Evolutionary conservation across 1,140 invertebrate genomes (phyloP), one percentile per base, ranked within the genome.

Genomic region (Tigriopus japonicus): DNA sequence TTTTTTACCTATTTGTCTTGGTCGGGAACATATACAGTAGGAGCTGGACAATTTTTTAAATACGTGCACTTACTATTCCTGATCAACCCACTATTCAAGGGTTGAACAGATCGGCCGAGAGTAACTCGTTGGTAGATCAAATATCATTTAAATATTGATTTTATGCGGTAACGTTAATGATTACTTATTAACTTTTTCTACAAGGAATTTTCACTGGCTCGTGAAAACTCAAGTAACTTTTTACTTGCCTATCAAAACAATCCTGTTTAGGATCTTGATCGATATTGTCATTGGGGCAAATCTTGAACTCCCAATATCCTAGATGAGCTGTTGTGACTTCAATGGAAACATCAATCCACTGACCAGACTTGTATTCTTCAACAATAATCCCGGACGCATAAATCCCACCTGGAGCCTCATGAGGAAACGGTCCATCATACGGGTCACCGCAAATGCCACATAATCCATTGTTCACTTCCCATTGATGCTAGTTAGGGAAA

Each of bases 281-380:
- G 42, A 70, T 60, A 69, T 72, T 69, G 40, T 75, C 76, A 68
- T 78, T 76, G 0, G 86, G 79, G 68, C 88, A 94, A 0, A 88
- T 66, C 60, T 84, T 76, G 72, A 93, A 92, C 68, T 91, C 85
- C 67, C 92, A 93, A 70, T 81, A 89, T 9, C 90, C 89, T 64
- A 78, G 76, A 70, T 89, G 86, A 65, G 71, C 71, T 15, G 71
- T 67, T 6, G 71, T 72, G 15, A 72, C 63, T 35, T 72, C 66
- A 80, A 72, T 63, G 24, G 80, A 77, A 6, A 89, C 79, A 3
- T 77, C 78, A 58, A 90, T 80, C 9, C 77, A 70, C 12, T 80
- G 75, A 24, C 78, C 79, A 0, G 78, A 77, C 42, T 77, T 73
- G 67, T 89, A 89, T 67, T 78, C 79, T 0, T 84, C 75, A 0